phyloP scores from a whole-genome alignment of 2,113 vertebrate species.

The Xiphophorus hellerii region DNA sequence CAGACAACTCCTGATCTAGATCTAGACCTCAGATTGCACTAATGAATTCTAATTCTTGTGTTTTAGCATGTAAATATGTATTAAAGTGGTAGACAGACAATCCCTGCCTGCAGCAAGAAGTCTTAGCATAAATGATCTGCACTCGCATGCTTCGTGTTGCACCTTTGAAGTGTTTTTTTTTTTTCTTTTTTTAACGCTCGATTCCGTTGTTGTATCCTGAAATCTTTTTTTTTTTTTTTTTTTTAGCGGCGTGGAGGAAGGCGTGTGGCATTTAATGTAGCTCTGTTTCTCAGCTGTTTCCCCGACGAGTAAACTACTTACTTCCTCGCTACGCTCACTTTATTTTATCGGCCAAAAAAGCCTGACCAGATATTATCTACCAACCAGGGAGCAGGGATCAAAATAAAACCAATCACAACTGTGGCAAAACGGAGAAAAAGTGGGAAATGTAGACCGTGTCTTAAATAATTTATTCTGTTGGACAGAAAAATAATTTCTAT shows the following conservation, averaged over 20 bases:
- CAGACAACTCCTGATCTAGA: conserved; percentile 83
- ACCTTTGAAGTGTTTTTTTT: conserved; percentile 60
- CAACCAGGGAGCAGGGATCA: background rate
- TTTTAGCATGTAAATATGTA: conserved; percentile 83
- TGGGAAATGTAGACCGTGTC: background rate
- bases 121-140: conserved; percentile 63
- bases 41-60: conserved; percentile 84
- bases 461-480: background rate
- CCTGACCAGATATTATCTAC: conserved; percentile 9
- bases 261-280: conserved; percentile 25
- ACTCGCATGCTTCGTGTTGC: conserved; percentile 49
- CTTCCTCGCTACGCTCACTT: background rate
- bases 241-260: background rate
- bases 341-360: background rate
- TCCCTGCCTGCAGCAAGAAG: conserved; percentile 72
- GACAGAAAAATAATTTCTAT: background rate
- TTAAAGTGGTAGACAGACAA: conserved; percentile 78
- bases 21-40: conserved; percentile 78
- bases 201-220: conserved; percentile 40
- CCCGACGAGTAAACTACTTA: conserved; percentile 27
- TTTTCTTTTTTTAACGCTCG: conserved; percentile 37
- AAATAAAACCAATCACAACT: background rate
- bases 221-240: conserved; percentile 18
- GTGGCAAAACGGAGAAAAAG: background rate
- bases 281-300: conserved; percentile 32